These are phyloP conservation scores for Xenopus petersii DNA, from an alignment of 2,797 vertebrate species.

Conservation along the genomic window DNA sequence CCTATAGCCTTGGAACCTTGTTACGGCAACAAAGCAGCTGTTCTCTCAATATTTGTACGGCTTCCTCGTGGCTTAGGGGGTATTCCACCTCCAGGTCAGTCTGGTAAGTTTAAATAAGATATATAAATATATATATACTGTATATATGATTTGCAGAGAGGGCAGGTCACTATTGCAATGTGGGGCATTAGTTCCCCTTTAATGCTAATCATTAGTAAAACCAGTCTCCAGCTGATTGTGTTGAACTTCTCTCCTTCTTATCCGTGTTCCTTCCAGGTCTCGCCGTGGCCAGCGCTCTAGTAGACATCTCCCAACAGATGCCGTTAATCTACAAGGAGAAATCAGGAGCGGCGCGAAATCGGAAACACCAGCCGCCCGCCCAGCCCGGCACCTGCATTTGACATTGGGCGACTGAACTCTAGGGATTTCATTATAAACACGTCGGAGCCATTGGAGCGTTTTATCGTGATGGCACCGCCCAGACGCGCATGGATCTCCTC, in stretches of 20 bases:
- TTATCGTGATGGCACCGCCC: constrained; percentile 39
- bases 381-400: constrained; percentile 98
- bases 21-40: constrained; percentile 94
- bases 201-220: not conserved
- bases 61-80: constrained; percentile 89
- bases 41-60: constrained; percentile 93
- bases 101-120: constrained; percentile 71
- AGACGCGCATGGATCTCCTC: too few species aligned
- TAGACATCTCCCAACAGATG: constrained; percentile 97
- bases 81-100: constrained; percentile 94
- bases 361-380: constrained; percentile 91
- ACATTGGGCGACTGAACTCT: constrained; percentile 70
- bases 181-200: not conserved
- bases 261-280: constrained; percentile 70
- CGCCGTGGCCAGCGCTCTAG: constrained; percentile 90
- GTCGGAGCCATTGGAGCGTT: not conserved
- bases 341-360: constrained; percentile 84
- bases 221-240: too few species aligned
- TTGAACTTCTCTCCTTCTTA: too few species aligned
- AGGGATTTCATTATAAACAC: constrained; percentile 51
- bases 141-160: too few species aligned
- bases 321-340: constrained; percentile 95
- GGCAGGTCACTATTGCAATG: too few species aligned
- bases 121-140: too few species aligned
- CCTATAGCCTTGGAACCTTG: constrained; percentile 95